Percentiles rank a stretch among this genome's conserved stretches.
phyloP scores from a whole-genome alignment of 2,113 vertebrate genomes.

The Bos indicus region DNA sequence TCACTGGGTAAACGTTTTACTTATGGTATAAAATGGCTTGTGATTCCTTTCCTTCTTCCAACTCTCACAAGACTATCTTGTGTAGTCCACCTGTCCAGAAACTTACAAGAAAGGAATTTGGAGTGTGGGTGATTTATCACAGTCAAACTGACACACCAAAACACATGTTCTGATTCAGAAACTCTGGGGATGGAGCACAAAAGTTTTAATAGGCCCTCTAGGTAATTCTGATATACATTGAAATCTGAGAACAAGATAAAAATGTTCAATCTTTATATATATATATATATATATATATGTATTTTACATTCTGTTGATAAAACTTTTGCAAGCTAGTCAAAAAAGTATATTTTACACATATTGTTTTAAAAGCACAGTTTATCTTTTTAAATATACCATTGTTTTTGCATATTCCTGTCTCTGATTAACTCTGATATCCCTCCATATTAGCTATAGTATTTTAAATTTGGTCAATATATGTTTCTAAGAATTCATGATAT shows the following conservation, averaged over 20 bases:
- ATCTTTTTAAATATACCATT: background rate
- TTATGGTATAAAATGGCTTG: background rate
- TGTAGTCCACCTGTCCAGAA: background rate
- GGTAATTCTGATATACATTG: background rate
- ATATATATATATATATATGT: no score
- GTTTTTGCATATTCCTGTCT: background rate
- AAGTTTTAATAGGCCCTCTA: background rate
- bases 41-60: background rate
- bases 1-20: background rate
- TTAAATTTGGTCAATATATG: background rate
- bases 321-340: background rate
- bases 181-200: no score
- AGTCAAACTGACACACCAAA: background rate
- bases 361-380: background rate
- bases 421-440: background rate
- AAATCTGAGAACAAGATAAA: background rate
- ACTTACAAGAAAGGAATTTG: background rate
- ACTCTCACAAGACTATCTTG: no score
- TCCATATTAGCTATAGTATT: background rate
- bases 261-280: background rate
- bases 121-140: background rate
- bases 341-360: background rate
- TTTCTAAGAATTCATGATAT: background rate
- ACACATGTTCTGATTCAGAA: background rate
- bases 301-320: background rate